A percentile compares a stretch with the other conserved stretches of the same genome.
Conservation (phyloP, 2,888 invertebrate genomes). For the Notodromas monacha region DNA sequence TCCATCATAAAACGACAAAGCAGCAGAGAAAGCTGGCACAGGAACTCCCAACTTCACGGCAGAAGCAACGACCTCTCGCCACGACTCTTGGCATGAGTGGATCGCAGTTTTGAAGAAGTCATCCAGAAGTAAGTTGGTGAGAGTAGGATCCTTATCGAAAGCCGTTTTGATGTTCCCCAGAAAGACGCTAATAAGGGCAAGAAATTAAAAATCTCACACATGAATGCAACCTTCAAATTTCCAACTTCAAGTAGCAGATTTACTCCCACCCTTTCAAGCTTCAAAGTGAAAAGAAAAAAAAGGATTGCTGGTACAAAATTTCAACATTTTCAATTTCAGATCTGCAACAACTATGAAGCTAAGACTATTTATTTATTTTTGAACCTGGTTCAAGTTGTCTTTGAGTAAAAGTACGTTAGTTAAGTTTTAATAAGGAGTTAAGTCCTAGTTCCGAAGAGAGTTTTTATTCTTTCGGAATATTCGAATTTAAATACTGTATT, state of each 20-base stretch:
- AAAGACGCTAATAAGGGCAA: slow-evolving; percentile 29
- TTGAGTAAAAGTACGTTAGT: too few relatives aligned
- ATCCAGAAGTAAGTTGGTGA: slow-evolving; percentile 59
- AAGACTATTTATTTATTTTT: too few relatives aligned
- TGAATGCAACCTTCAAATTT: slow-evolving; percentile 6
- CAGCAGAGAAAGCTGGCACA: slow-evolving; percentile 65
- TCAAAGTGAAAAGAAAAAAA: too few relatives aligned
- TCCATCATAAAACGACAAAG: slow-evolving; percentile 87
- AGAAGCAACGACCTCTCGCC: slow-evolving; percentile 42
- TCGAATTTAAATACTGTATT: too few relatives aligned
- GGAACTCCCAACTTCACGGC: slow-evolving; percentile 46
- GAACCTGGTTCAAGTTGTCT: too few relatives aligned
- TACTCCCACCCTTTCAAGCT: too few relatives aligned
- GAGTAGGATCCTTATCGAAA: slow-evolving; percentile 50
- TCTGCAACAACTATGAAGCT: too few relatives aligned
- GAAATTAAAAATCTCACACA: background rate
- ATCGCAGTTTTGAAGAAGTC: slow-evolving; percentile 69
- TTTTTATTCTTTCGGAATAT: too few relatives aligned
- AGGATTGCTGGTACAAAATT: too few relatives aligned
- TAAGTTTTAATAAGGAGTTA: too few relatives aligned
- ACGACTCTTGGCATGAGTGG: slow-evolving; percentile 38
- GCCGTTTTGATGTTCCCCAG: slow-evolving; percentile 71
- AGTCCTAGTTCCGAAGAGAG: too few relatives aligned
- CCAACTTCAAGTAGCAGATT: slow-evolving; percentile 1
- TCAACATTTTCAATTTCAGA: too few relatives aligned